Conservation (phyloP, 2,888 invertebrate species). For the Aleiodes alternator region DNA sequence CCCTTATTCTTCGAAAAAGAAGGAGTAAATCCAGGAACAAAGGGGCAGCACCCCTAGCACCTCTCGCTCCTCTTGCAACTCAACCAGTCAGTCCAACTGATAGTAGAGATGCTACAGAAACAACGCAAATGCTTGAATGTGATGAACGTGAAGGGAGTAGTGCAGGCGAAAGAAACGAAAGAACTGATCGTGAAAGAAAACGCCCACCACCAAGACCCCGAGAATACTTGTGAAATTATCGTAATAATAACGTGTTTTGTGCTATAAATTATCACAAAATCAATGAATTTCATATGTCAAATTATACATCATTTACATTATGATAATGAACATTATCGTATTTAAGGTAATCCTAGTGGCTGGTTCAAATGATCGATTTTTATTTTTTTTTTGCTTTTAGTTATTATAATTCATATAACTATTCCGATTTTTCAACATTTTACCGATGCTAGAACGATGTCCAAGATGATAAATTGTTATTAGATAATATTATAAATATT, state of each 20-base stretch:
- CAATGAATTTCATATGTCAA: not conserved
- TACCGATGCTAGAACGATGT: no score
- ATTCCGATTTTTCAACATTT: no score
- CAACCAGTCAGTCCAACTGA: slow-evolving; percentile 77
- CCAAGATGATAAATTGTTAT: no score
- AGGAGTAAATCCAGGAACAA: slow-evolving; percentile 80
- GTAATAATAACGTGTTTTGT: slow-evolving; percentile 24
- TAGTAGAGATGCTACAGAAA: slow-evolving; percentile 75
- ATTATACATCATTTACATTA: not conserved
- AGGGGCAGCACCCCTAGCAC: slow-evolving; percentile 76
- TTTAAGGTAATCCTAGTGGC: no score
- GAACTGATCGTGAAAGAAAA: slow-evolving; percentile 65
- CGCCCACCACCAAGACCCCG: slow-evolving; percentile 72
- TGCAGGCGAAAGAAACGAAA: slow-evolving; percentile 60
- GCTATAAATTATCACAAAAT: not conserved
- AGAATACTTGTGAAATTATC: slow-evolving; percentile 73
- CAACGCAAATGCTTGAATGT: slow-evolving; percentile 77
- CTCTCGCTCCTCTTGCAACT: slow-evolving; percentile 77
- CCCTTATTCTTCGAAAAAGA: slow-evolving; percentile 77
- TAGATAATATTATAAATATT: no score
- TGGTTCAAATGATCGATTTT: no score
- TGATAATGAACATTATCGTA: slow-evolving; percentile 36
- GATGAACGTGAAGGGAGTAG: slow-evolving; percentile 64
- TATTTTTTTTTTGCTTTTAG: no score
- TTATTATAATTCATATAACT: no score